Evolutionary conservation across 2,797 vertebrate genomes (phyloP), one percentile per base, ranked within the genome.

Genomic region (Bufotes viridis): DNA sequence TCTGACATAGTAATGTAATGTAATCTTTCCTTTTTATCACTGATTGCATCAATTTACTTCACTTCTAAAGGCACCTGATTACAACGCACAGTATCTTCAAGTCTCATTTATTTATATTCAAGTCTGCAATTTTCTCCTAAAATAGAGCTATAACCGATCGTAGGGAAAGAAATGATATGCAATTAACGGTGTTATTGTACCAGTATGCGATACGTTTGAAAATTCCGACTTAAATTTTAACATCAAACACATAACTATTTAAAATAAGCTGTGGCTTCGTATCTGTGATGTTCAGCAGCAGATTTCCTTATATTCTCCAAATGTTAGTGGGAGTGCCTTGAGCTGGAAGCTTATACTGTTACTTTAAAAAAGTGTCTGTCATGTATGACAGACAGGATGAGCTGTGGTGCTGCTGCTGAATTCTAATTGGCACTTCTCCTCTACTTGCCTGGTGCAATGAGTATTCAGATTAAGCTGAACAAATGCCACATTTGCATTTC

Each of bases 401-500:
- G 91, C 92, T 93, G 91, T 93, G 91, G 91, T 94, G 90, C 87
- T 84, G 81, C 20, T 57, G 86, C 91, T 93, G 92, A 93, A 93
- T 93, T 92, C 91, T 94, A 95, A 95, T 93, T 93, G 92, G 91
- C 90, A 93, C 89, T 93, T 93, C 92, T 93, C 90, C 90, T 93
- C 91, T 63, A 91, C 91, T 93, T 94, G 93, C 90, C 91, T 92
- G 85, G 92, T 93, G 92, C 91, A 90, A 75, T 90, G 92, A 90
- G 91, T 91, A 92, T 94, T 94, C 92, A 87, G 91, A 92, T 93
- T 92, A 93, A 93, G 91, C 92, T 93, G 92, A 95, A 94, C 93
- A 95, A 96, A 96, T 95, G 94, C 93, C 94, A 94, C 94, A 95
- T 95, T 95, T 95, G 93, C 95, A 96, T 95, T 94, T 95, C 92